These are phyloP conservation scores for Hyaena hyaena DNA, from an alignment of 2,113 vertebrate genomes.

Conservation along the genomic window DNA sequence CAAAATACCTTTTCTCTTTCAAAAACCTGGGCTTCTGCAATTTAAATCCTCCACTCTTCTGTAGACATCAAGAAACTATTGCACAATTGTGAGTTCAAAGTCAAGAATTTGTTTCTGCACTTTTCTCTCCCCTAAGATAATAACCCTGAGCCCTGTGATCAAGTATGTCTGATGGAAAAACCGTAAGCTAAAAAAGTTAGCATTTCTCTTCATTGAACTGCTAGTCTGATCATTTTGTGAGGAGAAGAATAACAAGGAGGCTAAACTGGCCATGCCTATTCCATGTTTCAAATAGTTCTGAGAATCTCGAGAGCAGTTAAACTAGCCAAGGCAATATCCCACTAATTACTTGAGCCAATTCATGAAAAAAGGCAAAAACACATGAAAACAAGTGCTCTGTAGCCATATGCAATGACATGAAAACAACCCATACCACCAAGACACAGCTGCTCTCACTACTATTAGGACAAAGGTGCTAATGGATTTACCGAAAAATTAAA, in stretches of 20 bases:
- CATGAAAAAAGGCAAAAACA: neutral
- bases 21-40: conserved; percentile 15
- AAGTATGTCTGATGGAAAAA: neutral
- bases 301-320: neutral
- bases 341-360: neutral
- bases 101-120: neutral
- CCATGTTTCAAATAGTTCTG: neutral
- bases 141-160: neutral
- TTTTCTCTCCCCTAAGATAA: neutral
- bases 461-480: neutral
- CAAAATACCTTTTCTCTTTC: neutral
- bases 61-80: neutral
- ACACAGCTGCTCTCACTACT: rapidly evolving
- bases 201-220: neutral
- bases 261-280: neutral
- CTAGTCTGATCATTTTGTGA: neutral
- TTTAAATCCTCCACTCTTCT: neutral
- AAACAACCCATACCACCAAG: neutral
- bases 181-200: neutral
- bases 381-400: neutral
- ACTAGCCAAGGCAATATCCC: neutral
- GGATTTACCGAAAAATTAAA: neutral
- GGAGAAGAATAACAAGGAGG: neutral
- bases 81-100: neutral
- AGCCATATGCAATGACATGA: neutral